Evolutionary conservation across 2,113 vertebrate species (phyloP).

Genomic region (Ivindomyrus marchei): DNA sequence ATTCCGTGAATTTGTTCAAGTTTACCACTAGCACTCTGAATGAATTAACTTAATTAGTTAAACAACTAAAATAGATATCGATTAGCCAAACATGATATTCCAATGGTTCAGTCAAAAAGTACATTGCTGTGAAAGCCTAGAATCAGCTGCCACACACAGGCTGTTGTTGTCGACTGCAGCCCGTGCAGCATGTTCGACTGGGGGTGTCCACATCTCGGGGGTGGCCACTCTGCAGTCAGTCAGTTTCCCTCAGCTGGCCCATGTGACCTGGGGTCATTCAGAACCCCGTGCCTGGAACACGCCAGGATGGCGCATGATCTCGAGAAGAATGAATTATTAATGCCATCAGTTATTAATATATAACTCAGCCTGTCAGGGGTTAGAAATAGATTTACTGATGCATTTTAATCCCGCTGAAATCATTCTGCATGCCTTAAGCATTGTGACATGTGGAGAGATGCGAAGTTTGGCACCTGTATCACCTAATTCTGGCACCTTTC

Average conservation of each 20-base stretch:
- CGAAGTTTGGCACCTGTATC: background rate
- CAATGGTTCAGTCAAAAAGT: background rate
- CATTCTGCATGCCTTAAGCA: background rate
- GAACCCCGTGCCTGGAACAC: background rate
- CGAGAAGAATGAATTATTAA: conserved; percentile 31
- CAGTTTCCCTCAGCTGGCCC: background rate
- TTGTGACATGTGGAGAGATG: background rate
- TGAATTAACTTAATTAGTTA: background rate
- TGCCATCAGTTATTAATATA: conserved; percentile 29
- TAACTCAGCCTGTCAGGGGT: conserved; percentile 15
- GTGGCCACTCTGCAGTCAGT: background rate
- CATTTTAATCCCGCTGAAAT: conserved; percentile 25
- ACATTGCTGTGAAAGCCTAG: background rate
- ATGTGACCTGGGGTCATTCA: background rate
- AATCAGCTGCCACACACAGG: background rate
- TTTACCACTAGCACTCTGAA: background rate
- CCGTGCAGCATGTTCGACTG: background rate
- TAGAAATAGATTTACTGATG: background rate
- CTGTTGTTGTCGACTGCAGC: background rate
- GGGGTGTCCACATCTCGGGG: background rate
- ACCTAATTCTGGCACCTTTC: background rate
- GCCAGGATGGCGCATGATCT: conserved; percentile 16
- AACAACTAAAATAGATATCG: background rate
- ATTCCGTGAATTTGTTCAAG: background rate
- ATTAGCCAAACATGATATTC: background rate